Conservation (phyloP, 1,140 invertebrate species). For the Dryas iulia region DNA sequence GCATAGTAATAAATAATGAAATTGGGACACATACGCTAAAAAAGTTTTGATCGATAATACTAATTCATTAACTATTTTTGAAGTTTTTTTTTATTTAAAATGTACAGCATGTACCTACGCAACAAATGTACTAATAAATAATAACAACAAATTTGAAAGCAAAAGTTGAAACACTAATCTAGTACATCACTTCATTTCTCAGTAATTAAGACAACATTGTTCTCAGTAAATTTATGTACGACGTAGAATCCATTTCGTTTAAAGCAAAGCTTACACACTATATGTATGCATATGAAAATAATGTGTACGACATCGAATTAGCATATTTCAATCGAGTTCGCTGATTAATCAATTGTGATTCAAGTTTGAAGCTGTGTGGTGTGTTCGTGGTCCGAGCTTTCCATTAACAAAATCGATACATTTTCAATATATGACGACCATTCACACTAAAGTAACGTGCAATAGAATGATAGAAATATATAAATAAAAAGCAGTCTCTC, state of each 20-base stretch:
- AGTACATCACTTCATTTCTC: no score
- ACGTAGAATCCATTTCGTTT: not conserved
- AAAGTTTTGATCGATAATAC: no score
- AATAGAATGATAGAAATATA: not conserved
- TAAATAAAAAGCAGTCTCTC: no score
- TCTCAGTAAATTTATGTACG: not conserved
- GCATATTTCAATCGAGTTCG: slow-evolving; percentile 3
- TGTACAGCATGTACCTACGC: no score
- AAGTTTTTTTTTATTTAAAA: no score
- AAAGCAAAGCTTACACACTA: not conserved
- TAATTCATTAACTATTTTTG: no score
- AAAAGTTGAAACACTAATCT: no score
- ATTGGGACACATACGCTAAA: no score
- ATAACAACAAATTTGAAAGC: no score
- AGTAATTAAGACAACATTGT: no score
- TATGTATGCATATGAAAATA: not conserved
- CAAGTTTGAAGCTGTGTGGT: not conserved
- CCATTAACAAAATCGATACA: not conserved
- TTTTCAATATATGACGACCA: not conserved
- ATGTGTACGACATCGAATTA: slow-evolving; percentile 1
- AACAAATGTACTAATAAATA: no score
- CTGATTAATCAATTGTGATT: not conserved
- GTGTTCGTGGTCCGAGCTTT: not conserved
- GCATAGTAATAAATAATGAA: no score
- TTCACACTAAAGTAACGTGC: not conserved